These are phyloP conservation scores for Daubentonia madagascariensis DNA, from an alignment of 2,113 vertebrate genomes.

Conservation along the genomic window DNA sequence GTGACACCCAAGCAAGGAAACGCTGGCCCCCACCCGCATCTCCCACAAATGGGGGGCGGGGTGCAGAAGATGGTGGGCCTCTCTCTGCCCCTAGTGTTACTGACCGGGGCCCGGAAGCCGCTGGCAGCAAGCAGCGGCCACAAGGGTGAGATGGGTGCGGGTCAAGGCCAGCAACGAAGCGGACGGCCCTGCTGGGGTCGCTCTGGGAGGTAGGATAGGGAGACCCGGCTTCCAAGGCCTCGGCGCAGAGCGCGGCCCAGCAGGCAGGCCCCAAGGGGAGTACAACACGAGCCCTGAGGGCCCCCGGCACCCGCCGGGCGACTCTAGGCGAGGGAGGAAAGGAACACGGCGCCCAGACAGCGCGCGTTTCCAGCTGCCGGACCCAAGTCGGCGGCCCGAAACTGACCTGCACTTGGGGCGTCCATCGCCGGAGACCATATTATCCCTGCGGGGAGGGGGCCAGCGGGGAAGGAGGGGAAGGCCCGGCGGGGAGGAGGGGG, in stretches of 20 bases:
- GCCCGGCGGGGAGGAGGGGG: background rate
- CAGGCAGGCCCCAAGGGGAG: background rate
- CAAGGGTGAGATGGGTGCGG: background rate
- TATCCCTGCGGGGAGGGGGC: conserved; percentile 58
- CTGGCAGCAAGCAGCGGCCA: background rate
- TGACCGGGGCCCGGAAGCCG: background rate
- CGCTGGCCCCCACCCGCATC: background rate
- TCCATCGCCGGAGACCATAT: conserved; percentile 82
- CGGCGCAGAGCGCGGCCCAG: background rate
- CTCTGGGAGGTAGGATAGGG: too few relatives aligned
- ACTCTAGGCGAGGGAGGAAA: background rate
- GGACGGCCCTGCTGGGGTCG: background rate
- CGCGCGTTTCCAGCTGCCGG: background rate
- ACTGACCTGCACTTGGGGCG: conserved; percentile 78
- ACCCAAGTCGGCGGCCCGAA: background rate
- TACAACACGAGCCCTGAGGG: background rate
- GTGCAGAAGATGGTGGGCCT: background rate
- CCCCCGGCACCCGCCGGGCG: background rate
- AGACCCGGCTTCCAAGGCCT: background rate
- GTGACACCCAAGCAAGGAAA: background rate
- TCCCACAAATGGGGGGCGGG: background rate
- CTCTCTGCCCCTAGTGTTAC: background rate
- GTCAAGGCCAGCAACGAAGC: background rate
- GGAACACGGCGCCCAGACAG: background rate
- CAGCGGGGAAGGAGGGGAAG: background rate